phyloP scores from a whole-genome alignment of 2,888 invertebrate genomes.

The Eilema caniola region DNA sequence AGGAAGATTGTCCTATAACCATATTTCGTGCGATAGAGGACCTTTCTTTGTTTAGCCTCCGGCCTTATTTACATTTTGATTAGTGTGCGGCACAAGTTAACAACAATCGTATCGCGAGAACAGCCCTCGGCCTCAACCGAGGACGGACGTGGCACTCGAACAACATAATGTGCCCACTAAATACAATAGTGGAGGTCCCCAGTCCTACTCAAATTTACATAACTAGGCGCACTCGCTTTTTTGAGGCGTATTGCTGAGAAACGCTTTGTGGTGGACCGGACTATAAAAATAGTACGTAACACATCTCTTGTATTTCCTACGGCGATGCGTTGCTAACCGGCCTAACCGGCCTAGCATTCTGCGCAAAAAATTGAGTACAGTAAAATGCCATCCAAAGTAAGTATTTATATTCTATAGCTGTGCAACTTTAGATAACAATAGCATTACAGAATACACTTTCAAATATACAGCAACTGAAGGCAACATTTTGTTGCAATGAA shows the following conservation, averaged over 20 bases:
- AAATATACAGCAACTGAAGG: no score
- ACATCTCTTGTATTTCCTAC: not conserved
- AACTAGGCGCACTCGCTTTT: not conserved
- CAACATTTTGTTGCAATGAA: not conserved
- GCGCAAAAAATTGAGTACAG: no score
- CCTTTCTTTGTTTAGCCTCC: not conserved
- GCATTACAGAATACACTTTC: no score
- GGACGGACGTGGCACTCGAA: not conserved
- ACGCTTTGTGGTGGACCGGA: not conserved
- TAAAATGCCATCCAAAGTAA: no score
- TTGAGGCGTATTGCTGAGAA: not conserved
- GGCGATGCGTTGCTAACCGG: not conserved
- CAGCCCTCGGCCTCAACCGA: not conserved
- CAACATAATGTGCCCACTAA: not conserved
- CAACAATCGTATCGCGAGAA: not conserved
- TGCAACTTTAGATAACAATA: no score
- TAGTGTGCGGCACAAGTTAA: not conserved
- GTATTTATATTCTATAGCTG: no score
- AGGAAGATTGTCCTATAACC: not conserved
- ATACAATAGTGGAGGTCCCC: not conserved
- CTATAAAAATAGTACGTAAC: not conserved
- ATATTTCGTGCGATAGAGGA: not conserved
- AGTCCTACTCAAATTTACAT: conserved; percentile 1
- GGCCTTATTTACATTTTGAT: conserved; percentile 4
- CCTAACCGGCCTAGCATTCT: not conserved